Evolutionary conservation across 1,140 invertebrate genomes (phyloP).

Genomic region (Ceratosolen solmsi): DNA sequence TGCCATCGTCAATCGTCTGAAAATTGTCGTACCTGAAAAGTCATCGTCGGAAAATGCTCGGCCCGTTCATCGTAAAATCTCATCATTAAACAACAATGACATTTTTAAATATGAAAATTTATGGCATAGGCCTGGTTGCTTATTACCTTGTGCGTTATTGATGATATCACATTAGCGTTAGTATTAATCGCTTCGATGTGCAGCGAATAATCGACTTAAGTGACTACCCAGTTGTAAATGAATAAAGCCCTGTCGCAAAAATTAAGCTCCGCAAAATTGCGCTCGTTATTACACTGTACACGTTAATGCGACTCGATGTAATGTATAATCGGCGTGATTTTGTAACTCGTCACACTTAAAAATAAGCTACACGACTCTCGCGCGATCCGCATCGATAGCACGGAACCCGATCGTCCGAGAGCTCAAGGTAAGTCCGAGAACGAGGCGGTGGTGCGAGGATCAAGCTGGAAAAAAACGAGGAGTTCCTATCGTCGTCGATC

Average conservation of each 20-base stretch:
- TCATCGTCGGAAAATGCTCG: too few relatives aligned
- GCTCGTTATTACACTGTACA: constrained; percentile 7
- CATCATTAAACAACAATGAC: too few relatives aligned
- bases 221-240: not conserved
- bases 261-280: not conserved
- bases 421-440: not conserved
- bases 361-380: constrained; percentile 15
- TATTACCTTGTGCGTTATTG: not conserved
- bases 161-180: not conserved
- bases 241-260: constrained; percentile 11
- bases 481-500: constrained; percentile 38
- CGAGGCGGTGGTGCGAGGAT: not conserved
- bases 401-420: not conserved
- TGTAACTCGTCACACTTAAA: constrained; percentile 37
- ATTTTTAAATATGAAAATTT: too few relatives aligned
- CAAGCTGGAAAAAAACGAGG: not conserved
- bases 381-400: constrained; percentile 23
- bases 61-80: too few relatives aligned
- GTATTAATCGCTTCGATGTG: not conserved
- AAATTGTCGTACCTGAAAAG: too few relatives aligned
- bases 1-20: too few relatives aligned
- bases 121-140: too few relatives aligned
- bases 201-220: not conserved
- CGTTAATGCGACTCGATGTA: constrained; percentile 33
- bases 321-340: constrained; percentile 29